phyloP scores from a whole-genome alignment of 2,888 invertebrate species.

The Temnothorax unifasciatus region DNA sequence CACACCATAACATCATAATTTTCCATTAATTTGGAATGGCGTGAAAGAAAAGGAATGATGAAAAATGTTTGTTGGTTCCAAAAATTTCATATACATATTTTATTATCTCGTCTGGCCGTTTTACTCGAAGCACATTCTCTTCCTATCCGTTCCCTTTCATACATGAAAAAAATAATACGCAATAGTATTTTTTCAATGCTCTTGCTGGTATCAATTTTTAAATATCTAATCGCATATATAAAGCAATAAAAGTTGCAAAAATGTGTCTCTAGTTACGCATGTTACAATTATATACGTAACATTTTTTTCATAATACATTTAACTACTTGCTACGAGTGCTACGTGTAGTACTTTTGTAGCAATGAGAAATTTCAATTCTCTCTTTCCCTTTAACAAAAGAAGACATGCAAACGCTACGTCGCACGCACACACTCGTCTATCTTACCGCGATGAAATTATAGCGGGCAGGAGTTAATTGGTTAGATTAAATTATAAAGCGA shows the following conservation, averaged over 20 bases:
- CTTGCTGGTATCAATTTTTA: constrained; percentile 1
- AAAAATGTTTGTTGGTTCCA: neutral
- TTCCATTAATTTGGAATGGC: constrained; percentile 15
- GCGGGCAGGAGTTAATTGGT: constrained; percentile 59
- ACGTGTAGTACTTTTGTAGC: neutral
- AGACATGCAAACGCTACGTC: neutral
- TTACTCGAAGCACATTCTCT: neutral
- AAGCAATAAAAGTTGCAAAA: neutral
- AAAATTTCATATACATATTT: constrained; percentile 6
- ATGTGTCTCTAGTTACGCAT: neutral
- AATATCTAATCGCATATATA: neutral
- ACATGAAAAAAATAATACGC: neutral
- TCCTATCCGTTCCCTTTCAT: neutral
- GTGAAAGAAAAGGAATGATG: neutral
- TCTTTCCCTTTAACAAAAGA: neutral
- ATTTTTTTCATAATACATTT: neutral
- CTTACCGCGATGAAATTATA: constrained; percentile 65
- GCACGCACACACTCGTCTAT: neutral
- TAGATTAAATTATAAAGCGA: constrained; percentile 76
- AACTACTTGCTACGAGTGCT: neutral
- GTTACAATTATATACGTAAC: neutral
- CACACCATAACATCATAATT: constrained; percentile 18
- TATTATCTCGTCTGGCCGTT: neutral
- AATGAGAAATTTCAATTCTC: constrained; percentile 3
- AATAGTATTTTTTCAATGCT: neutral